A percentile compares a stretch with the other conserved stretches of the same genome.
Conservation (phyloP, 2,797 vertebrate genomes). For the Anomalospiza imberbis region DNA sequence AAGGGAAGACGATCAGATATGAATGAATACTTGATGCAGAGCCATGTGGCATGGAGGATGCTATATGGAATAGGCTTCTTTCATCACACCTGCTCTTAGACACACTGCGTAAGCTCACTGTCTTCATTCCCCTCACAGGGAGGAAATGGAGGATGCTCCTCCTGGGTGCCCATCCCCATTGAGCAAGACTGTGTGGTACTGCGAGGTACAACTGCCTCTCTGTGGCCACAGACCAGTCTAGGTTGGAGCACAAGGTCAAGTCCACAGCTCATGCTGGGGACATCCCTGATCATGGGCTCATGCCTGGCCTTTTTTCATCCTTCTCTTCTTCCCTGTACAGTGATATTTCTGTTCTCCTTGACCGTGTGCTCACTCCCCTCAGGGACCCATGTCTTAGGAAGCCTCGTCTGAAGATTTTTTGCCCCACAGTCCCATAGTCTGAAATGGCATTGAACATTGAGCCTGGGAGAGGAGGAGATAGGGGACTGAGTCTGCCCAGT, state of each 20-base stretch:
- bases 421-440: neutral
- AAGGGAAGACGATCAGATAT: neutral
- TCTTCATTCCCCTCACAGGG: neutral
- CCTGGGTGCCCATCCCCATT: neutral
- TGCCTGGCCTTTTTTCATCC: neutral
- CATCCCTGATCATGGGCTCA: neutral
- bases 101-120: neutral
- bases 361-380: neutral
- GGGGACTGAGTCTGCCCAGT: neutral
- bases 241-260: neutral
- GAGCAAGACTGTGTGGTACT: neutral
- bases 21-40: neutral
- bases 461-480: neutral
- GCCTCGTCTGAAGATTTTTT: neutral
- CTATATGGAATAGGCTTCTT: neutral
- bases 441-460: neutral
- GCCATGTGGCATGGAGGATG: neutral
- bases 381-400: neutral
- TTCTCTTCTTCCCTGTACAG: neutral
- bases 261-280: accelerated
- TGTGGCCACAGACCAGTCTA: neutral
- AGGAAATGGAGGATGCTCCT: neutral
- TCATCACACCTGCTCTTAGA: neutral
- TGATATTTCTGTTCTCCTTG: neutral
- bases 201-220: accelerated